Evolutionary conservation across 2,888 invertebrate genomes (phyloP).

Genomic region (Pollenia griseotomentosa): DNA sequence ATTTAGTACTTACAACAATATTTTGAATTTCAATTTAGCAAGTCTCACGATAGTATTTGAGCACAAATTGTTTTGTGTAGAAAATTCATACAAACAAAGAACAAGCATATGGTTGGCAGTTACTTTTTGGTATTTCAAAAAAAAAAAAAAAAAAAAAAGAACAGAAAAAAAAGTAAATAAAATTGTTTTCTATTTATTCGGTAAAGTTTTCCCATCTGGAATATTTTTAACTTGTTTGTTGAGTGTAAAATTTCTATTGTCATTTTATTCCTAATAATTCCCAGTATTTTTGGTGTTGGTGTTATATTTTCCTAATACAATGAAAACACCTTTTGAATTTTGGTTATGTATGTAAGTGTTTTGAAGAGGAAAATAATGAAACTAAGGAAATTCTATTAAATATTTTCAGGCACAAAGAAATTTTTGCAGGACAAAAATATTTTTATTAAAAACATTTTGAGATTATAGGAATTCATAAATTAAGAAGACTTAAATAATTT

Average conservation of each 20-base stretch:
- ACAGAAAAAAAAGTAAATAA: slow-evolving; percentile 25
- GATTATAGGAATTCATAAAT: too few species aligned
- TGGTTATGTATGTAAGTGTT: slow-evolving; percentile 8
- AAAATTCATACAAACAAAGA: slow-evolving; percentile 28
- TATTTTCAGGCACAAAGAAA: background rate
- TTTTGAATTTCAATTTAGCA: slow-evolving; percentile 70
- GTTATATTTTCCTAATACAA: slow-evolving; percentile 47
- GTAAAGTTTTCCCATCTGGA: slow-evolving; percentile 65
- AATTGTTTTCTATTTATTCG: slow-evolving; percentile 53
- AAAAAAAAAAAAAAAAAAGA: background rate
- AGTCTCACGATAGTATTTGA: slow-evolving; percentile 70
- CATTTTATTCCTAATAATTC: slow-evolving; percentile 46
- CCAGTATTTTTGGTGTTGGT: slow-evolving; percentile 6
- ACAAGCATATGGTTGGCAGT: slow-evolving; percentile 33
- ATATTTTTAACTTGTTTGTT: slow-evolving; percentile 52
- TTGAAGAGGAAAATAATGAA: background rate
- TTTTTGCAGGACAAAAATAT: too few species aligned
- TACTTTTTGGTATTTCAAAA: slow-evolving; percentile 41
- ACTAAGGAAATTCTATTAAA: background rate
- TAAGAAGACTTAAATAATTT: too few species aligned
- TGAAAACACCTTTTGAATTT: slow-evolving; percentile 3
- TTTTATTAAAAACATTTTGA: too few species aligned
- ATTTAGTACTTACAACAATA: slow-evolving; percentile 44
- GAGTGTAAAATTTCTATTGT: slow-evolving; percentile 65
- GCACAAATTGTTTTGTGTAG: slow-evolving; percentile 63